Evolutionary conservation across 64 coral and sea anemone species (phyloP).

Genomic region (Porites australiensis): DNA sequence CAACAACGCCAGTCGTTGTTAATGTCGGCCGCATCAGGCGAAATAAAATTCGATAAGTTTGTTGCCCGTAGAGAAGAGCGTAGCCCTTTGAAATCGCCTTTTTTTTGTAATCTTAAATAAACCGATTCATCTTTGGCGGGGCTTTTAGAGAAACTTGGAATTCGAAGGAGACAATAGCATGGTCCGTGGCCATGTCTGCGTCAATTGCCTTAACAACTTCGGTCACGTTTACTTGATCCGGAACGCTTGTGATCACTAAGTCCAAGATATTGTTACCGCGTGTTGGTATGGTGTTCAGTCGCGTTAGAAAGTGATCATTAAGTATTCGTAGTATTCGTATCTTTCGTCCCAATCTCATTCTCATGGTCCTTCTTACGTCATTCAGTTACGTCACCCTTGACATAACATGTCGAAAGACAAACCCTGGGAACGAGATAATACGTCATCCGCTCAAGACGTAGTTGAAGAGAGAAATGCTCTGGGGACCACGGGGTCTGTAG

Average conservation of each 20-base stretch:
- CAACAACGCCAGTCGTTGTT: constrained; percentile 40
- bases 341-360: too few species aligned
- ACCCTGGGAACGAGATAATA: too few species aligned
- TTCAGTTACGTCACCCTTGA: too few species aligned
- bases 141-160: constrained; percentile 3
- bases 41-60: not conserved
- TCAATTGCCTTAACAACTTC: not conserved
- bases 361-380: too few species aligned
- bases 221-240: not conserved
- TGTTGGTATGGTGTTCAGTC: not conserved
- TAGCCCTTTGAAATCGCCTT: constrained; percentile 36
- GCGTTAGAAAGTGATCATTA: constrained; percentile 16
- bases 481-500: too few species aligned
- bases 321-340: not conserved
- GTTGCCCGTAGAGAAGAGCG: not conserved
- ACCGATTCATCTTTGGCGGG: constrained; percentile 4
- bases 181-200: constrained; percentile 21
- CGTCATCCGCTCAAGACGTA: too few species aligned
- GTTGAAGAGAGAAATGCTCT: too few species aligned
- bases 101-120: constrained; percentile 39
- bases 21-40: constrained; percentile 23
- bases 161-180: constrained; percentile 12
- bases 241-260: constrained; percentile 16
- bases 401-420: too few species aligned
- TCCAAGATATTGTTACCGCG: constrained; percentile 15